Conservation (phyloP, 2,888 invertebrate species). For the Zonitis immaculata region DNA sequence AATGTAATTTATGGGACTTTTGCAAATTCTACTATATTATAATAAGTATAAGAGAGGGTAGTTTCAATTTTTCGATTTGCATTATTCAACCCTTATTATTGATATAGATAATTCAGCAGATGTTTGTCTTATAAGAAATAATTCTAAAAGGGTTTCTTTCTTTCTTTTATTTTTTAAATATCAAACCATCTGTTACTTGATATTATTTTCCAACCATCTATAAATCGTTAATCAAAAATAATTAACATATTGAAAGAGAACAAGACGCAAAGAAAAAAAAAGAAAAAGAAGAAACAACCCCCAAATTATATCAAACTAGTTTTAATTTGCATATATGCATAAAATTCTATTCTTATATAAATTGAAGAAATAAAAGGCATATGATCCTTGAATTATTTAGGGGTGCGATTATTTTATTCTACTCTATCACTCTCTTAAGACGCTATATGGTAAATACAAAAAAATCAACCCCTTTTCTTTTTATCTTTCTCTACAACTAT, state of each 20-base stretch:
- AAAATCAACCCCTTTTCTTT: neutral
- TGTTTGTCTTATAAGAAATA: constrained; percentile 14
- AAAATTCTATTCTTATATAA: neutral
- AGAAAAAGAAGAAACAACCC: neutral
- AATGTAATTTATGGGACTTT: too few relatives aligned
- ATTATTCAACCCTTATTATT: constrained; percentile 21
- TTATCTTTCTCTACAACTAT: neutral
- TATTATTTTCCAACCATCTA: constrained; percentile 15
- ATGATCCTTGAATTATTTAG: neutral
- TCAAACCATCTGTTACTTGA: constrained; percentile 20
- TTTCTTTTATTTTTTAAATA: constrained; percentile 4
- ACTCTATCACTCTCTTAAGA: too few relatives aligned
- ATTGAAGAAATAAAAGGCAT: neutral
- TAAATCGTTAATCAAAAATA: constrained; percentile 4
- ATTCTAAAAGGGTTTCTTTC: constrained; percentile 21
- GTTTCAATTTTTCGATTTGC: too few relatives aligned
- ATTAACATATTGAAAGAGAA: neutral
- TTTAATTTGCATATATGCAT: neutral
- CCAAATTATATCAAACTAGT: neutral
- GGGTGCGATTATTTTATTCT: neutral
- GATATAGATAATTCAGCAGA: constrained; percentile 22
- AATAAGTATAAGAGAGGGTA: too few relatives aligned
- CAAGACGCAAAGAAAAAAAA: neutral
- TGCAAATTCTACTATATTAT: too few relatives aligned
- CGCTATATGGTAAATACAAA: too few relatives aligned